Evolutionary conservation across 2,113 vertebrate genomes (phyloP).

Genomic region (Scopus umbretta): DNA sequence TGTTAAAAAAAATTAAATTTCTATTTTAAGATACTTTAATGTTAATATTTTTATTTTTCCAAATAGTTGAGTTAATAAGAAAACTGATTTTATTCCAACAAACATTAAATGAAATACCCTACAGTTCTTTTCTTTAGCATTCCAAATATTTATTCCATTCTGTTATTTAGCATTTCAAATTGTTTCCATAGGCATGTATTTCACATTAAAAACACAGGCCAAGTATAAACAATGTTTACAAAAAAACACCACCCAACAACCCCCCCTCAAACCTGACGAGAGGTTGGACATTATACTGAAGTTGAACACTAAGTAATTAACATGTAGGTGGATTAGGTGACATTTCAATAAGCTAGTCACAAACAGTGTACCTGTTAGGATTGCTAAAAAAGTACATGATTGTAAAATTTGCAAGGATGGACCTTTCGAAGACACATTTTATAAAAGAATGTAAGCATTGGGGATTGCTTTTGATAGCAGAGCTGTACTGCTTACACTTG

Average conservation of each 20-base stretch:
- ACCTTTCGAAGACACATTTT: background rate
- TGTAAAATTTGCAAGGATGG: background rate
- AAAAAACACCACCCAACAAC: background rate
- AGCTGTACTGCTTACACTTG: background rate
- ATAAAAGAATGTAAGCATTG: background rate
- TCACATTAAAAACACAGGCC: background rate
- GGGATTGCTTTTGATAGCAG: background rate
- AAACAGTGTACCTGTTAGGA: background rate
- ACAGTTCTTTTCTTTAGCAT: background rate
- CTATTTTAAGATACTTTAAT: background rate
- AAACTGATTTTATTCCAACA: background rate
- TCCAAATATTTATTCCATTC: background rate
- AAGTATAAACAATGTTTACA: background rate
- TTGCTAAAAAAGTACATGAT: background rate
- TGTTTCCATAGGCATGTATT: background rate
- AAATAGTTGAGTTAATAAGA: background rate
- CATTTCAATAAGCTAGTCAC: background rate
- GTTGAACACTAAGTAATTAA: background rate
- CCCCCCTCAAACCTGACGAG: background rate
- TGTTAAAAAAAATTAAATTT: background rate
- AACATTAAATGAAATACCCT: background rate
- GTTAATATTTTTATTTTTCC: background rate
- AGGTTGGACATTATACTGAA: background rate
- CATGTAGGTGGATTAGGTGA: background rate
- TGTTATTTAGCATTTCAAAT: background rate